These are phyloP conservation scores for Spodoptera litura DNA, from an alignment of 1,140 invertebrate species.

Conservation along the genomic window DNA sequence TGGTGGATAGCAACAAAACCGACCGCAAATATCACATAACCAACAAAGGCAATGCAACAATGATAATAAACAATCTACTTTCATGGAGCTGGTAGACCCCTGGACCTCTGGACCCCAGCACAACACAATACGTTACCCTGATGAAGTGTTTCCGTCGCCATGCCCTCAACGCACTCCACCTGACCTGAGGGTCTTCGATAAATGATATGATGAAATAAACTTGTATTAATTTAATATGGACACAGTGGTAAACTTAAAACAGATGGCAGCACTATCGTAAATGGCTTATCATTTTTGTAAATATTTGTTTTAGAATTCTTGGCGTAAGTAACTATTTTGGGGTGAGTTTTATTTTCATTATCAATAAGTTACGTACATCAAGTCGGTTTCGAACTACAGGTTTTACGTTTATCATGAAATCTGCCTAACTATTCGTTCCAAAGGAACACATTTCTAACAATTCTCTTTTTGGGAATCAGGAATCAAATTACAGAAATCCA, in stretches of 20 bases:
- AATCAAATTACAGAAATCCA: no score
- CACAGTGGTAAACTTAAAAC: no score
- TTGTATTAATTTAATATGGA: not conserved
- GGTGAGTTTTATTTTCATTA: not conserved
- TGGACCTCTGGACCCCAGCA: not conserved
- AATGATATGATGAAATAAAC: constrained; percentile 1
- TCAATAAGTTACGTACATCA: no score
- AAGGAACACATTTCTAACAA: no score
- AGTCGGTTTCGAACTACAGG: no score
- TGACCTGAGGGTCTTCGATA: constrained; percentile 3
- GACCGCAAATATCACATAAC: not conserved
- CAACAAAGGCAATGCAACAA: not conserved
- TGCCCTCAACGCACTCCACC: constrained; percentile 14
- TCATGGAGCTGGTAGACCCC: constrained; percentile 4
- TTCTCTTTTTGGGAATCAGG: no score
- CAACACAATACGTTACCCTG: constrained; percentile 22
- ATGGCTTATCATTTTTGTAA: no score
- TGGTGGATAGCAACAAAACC: not conserved
- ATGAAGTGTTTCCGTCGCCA: constrained; percentile 20
- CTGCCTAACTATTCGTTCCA: no score
- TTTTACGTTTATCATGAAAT: no score
- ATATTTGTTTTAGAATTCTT: no score
- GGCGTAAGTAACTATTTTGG: not conserved
- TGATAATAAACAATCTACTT: constrained; percentile 23
- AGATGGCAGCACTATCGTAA: no score